phyloP scores from a whole-genome alignment of 2,888 invertebrate genomes.

The Drosophila stalkeri region DNA sequence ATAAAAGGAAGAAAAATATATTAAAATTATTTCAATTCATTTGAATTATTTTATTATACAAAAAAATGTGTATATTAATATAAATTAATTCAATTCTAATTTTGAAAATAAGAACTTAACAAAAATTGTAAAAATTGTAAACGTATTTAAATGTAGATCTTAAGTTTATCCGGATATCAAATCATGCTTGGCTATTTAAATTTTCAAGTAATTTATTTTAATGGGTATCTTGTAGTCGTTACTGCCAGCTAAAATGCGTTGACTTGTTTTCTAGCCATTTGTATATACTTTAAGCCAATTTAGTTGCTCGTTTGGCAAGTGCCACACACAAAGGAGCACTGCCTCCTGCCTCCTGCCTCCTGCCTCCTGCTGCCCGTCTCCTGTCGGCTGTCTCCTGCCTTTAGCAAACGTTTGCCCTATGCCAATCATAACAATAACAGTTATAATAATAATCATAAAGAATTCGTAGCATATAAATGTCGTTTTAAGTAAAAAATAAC shows the following conservation, averaged over 20 bases:
- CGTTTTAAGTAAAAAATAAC: constrained; percentile 78
- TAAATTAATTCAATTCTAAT: too few species aligned
- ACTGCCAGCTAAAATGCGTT: too few species aligned
- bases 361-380: too few species aligned
- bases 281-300: constrained; percentile 26
- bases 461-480: constrained; percentile 72
- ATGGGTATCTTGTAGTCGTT: not conserved
- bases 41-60: too few species aligned
- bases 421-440: constrained; percentile 35
- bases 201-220: not conserved
- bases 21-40: too few species aligned
- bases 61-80: too few species aligned
- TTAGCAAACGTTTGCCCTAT: constrained; percentile 23
- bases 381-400: not conserved
- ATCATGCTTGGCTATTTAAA: too few species aligned
- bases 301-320: constrained; percentile 1
- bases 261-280: not conserved
- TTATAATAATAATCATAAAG: constrained; percentile 41
- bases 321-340: not conserved
- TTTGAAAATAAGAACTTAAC: too few species aligned
- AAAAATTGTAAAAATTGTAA: too few species aligned
- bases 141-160: too few species aligned
- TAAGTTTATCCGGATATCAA: too few species aligned
- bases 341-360: not conserved
- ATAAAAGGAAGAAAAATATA: too few species aligned